Evolutionary conservation across 2,797 vertebrate species (phyloP).

Genomic region (Vultur gryphus): DNA sequence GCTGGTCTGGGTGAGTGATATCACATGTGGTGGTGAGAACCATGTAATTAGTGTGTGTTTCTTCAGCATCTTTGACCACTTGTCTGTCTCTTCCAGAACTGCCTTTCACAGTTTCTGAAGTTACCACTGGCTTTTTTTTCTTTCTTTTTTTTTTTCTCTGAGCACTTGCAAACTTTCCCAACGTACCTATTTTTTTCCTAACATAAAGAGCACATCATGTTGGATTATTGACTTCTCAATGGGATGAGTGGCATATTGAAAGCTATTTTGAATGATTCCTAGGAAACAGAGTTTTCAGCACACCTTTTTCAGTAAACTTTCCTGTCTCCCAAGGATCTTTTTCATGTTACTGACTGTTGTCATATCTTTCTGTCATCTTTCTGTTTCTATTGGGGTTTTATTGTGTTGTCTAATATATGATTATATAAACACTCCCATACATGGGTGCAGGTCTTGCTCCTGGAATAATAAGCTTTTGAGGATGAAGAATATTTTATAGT

Average conservation of each 20-base stretch:
- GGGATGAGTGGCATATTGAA: background rate
- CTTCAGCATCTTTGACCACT: background rate
- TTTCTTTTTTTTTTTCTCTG: background rate
- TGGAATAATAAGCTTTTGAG: background rate
- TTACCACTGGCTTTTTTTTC: background rate
- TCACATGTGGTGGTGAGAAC: slow-evolving; percentile 30
- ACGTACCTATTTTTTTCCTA: background rate
- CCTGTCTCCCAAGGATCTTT: background rate
- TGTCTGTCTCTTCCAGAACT: background rate
- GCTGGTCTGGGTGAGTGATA: slow-evolving; percentile 1
- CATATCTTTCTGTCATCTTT: background rate
- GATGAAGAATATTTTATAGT: background rate
- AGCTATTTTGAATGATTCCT: background rate
- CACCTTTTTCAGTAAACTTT: background rate
- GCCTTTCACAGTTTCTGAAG: background rate
- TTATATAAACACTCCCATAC: background rate
- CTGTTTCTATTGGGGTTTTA: background rate
- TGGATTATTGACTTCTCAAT: background rate
- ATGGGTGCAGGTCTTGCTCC: background rate
- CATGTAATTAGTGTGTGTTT: slow-evolving; percentile 10
- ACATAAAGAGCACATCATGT: background rate
- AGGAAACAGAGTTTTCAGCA: background rate
- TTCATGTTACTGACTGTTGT: background rate
- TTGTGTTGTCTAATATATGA: background rate
- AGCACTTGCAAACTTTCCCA: background rate